Evolutionary conservation across 2,797 vertebrate genomes (phyloP).

Genomic region (Remorina albescens): DNA sequence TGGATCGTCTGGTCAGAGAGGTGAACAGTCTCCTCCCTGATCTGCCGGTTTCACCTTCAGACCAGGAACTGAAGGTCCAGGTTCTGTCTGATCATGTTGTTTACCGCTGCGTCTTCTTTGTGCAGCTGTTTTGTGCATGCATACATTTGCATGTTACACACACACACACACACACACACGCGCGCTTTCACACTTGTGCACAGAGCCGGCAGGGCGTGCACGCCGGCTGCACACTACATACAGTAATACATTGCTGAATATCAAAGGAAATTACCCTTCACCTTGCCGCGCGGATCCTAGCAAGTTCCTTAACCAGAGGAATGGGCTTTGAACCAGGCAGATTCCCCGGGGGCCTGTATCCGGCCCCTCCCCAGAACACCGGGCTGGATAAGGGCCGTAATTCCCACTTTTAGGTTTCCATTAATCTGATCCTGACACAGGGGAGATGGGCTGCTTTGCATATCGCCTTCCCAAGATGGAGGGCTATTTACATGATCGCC

Average conservation of each 20-base stretch:
- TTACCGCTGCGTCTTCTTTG: conserved; percentile 42
- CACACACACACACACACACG: too few species aligned
- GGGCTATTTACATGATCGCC: conserved; percentile 88
- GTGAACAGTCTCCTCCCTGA: conserved; percentile 29
- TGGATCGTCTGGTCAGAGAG: conserved; percentile 15
- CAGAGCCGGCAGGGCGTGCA: conserved; percentile 69
- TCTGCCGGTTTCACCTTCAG: conserved; percentile 7
- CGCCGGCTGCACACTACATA: conserved; percentile 72
- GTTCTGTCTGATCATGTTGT: conserved; percentile 50
- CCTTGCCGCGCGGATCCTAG: conserved; percentile 84
- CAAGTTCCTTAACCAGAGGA: conserved; percentile 85
- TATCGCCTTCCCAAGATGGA: conserved; percentile 87
- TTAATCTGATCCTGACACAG: conserved; percentile 90
- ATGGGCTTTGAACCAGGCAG: conserved; percentile 86
- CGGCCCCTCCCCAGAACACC: conserved; percentile 82
- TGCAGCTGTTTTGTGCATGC: conserved; percentile 35
- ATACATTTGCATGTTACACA: conserved; percentile 66
- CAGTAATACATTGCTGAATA: conserved; percentile 82
- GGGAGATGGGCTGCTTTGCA: conserved; percentile 89
- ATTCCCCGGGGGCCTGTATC: conserved; percentile 82
- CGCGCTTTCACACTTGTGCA: conserved; percentile 40
- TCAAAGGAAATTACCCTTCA: conserved; percentile 89
- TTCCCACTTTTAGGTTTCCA: conserved; percentile 91
- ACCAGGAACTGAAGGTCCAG: conserved; percentile 2
- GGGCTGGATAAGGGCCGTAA: conserved; percentile 87